These are phyloP conservation scores for Syrista parreyssii DNA, from an alignment of 2,888 invertebrate genomes.

Conservation along the genomic window DNA sequence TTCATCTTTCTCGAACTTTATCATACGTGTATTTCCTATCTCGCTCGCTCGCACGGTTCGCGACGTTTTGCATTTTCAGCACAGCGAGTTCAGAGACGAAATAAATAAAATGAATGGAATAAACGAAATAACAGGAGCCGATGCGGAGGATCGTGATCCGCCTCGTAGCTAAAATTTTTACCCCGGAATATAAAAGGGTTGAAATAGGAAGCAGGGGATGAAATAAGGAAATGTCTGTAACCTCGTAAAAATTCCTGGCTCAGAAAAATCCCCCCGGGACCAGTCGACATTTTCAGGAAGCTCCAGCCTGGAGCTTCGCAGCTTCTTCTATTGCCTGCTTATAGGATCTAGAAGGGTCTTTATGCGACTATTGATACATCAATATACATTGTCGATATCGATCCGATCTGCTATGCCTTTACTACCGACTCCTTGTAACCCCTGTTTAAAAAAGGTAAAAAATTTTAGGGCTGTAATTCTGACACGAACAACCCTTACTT, in stretches of 20 bases:
- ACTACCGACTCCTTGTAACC: background rate
- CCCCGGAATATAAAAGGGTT: background rate
- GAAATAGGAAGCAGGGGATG: background rate
- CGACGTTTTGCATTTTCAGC: too few species aligned
- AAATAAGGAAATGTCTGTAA: background rate
- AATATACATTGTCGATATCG: background rate
- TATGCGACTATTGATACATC: background rate
- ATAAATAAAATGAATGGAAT: too few species aligned
- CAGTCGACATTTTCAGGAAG: background rate
- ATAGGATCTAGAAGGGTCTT: background rate
- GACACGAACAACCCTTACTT: background rate
- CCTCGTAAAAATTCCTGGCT: background rate
- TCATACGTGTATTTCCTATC: too few species aligned
- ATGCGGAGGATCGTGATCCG: background rate
- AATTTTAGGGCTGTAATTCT: background rate
- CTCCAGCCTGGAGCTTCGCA: background rate
- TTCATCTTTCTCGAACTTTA: too few species aligned
- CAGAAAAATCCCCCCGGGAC: background rate
- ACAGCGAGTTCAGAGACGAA: too few species aligned
- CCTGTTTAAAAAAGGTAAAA: background rate
- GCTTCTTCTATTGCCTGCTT: background rate
- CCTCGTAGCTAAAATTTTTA: too few species aligned
- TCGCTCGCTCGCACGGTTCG: too few species aligned
- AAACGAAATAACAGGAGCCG: background rate
- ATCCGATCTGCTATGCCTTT: background rate